Percentiles rank a stretch among this genome's conserved stretches.
Conservation (phyloP, 2,113 vertebrate genomes). For the Penelope pileata region DNA sequence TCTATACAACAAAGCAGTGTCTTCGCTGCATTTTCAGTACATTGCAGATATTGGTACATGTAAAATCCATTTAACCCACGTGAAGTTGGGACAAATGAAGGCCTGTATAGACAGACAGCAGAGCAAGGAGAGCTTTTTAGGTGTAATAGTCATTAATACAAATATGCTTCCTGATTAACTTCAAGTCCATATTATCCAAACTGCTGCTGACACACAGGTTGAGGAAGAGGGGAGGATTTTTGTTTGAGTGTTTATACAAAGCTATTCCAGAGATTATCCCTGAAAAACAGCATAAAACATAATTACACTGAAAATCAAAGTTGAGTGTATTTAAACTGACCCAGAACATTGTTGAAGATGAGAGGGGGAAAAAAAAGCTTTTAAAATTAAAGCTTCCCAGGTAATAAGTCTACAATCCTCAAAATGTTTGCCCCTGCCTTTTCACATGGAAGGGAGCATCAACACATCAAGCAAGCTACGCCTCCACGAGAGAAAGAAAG, state of each 20-base stretch:
- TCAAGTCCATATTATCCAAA: neutral
- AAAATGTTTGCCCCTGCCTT: neutral
- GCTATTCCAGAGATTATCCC: neutral
- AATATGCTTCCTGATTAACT: neutral
- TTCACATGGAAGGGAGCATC: neutral
- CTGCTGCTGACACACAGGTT: neutral
- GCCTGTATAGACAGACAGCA: neutral
- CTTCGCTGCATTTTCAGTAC: neutral
- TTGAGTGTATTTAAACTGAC: neutral
- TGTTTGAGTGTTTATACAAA: slow-evolving; percentile 13
- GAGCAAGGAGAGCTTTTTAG: neutral
- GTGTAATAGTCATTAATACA: neutral
- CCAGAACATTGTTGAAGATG: neutral
- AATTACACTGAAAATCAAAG: neutral
- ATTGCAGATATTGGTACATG: neutral
- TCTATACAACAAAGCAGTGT: neutral
- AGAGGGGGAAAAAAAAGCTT: no score
- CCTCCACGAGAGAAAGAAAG: slow-evolving; percentile 40
- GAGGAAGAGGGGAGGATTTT: neutral
- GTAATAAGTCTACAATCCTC: neutral
- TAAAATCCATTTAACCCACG: neutral
- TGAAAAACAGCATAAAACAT: neutral
- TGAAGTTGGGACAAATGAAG: neutral
- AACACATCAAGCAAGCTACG: neutral
- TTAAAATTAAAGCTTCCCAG: neutral